Conservation (phyloP, 2,888 invertebrate genomes). For the Agriopis aurantiaria region DNA sequence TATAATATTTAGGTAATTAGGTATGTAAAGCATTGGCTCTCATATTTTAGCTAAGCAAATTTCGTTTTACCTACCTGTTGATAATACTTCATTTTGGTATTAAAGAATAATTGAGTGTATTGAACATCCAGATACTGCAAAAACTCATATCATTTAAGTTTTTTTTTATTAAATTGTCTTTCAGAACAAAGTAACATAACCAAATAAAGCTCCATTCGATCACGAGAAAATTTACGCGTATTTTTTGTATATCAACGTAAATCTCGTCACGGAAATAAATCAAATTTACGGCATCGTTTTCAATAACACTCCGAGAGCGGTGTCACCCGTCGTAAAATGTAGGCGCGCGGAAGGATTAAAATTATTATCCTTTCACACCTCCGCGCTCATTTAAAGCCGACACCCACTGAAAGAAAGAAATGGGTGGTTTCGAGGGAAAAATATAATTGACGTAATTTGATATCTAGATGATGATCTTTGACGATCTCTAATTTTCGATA, state of each 20-base stretch:
- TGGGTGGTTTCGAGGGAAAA: background rate
- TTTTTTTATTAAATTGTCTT: no score
- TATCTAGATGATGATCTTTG: background rate
- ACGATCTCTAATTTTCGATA: background rate
- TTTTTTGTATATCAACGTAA: slow-evolving; percentile 50
- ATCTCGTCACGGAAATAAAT: slow-evolving; percentile 60
- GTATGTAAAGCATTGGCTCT: no score
- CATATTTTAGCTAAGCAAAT: no score
- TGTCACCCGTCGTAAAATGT: slow-evolving; percentile 51
- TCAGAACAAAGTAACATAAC: background rate
- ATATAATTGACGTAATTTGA: background rate
- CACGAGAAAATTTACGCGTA: slow-evolving; percentile 42
- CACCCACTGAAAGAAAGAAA: slow-evolving; percentile 10
- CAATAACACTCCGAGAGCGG: slow-evolving; percentile 56
- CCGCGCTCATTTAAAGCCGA: slow-evolving; percentile 36
- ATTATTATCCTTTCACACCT: slow-evolving; percentile 50
- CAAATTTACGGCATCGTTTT: slow-evolving; percentile 65
- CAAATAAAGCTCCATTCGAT: slow-evolving; percentile 40
- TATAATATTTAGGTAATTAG: no score
- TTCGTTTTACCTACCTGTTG: no score
- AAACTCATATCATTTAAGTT: no score
- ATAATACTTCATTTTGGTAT: no score
- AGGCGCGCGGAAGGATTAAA: slow-evolving; percentile 54
- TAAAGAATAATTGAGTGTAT: no score
- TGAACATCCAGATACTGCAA: no score